phyloP scores from a whole-genome alignment of 1,140 invertebrate species.

The Calosoma granatense region DNA sequence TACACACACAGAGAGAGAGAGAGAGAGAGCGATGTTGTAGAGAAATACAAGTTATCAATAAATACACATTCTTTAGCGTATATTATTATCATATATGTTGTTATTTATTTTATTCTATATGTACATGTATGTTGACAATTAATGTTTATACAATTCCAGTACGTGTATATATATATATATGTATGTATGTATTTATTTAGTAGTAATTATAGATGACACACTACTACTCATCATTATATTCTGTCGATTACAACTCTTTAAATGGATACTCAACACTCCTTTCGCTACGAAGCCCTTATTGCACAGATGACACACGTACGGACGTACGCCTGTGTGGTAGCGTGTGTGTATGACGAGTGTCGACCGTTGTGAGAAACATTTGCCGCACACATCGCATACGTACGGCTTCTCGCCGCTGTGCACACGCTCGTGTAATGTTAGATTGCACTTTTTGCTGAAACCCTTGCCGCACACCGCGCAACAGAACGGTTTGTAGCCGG shows the following conservation, averaged over 20 bases:
- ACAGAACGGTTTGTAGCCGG: slow-evolving; percentile 60
- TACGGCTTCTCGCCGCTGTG: slow-evolving; percentile 57
- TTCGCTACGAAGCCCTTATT: slow-evolving; percentile 52
- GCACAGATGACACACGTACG: slow-evolving; percentile 61
- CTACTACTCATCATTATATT: no score
- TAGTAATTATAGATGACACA: no score
- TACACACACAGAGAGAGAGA: no score
- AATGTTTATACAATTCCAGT: no score
- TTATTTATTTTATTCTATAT: no score
- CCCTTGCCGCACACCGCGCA: slow-evolving; percentile 57
- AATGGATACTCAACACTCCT: slow-evolving; percentile 48
- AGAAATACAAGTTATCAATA: no score
- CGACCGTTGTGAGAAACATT: slow-evolving; percentile 70
- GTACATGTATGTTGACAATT: no score
- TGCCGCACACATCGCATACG: slow-evolving; percentile 56
- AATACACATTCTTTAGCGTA: no score
- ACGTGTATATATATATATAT: no score
- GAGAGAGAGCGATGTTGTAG: no score
- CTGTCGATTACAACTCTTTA: slow-evolving; percentile 36
- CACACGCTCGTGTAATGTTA: slow-evolving; percentile 49
- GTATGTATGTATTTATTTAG: no score
- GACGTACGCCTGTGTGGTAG: slow-evolving; percentile 65
- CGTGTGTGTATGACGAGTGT: slow-evolving; percentile 64
- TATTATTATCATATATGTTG: no score
- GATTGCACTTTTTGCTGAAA: slow-evolving; percentile 51